These are phyloP conservation scores for Phyllopteryx taeniolatus DNA, from an alignment of 2,113 vertebrate species.

Conservation along the genomic window DNA sequence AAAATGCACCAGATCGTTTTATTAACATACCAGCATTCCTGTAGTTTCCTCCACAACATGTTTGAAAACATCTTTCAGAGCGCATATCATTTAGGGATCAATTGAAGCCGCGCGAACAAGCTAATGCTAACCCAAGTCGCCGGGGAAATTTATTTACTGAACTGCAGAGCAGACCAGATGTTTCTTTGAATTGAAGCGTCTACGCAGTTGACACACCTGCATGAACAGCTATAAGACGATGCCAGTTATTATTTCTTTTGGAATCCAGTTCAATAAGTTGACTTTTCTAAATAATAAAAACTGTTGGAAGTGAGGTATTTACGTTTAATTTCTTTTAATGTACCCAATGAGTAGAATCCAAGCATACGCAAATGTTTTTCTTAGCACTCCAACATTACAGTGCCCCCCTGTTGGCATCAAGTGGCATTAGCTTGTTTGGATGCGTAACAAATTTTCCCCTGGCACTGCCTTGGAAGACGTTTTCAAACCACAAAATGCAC, in stretches of 20 bases:
- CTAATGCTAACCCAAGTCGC: background rate
- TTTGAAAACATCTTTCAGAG: slow-evolving; percentile 39
- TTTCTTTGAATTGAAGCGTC: too few species aligned
- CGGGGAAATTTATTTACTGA: background rate
- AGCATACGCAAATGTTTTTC: too few species aligned
- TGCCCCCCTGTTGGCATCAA: background rate
- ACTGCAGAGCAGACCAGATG: too few species aligned
- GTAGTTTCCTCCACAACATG: slow-evolving; percentile 25
- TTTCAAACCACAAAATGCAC: slow-evolving; percentile 51
- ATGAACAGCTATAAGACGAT: too few species aligned
- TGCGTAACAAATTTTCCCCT: background rate
- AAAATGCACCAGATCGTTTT: slow-evolving; percentile 53
- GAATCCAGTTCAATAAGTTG: background rate
- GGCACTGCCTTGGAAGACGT: background rate
- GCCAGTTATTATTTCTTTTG: background rate
- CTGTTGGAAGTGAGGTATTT: too few species aligned
- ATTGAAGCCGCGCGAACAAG: background rate
- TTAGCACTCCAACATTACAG: background rate
- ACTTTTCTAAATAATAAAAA: too few species aligned
- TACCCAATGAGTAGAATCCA: too few species aligned
- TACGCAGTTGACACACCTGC: too few species aligned
- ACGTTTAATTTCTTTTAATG: too few species aligned
- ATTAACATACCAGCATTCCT: slow-evolving; percentile 59
- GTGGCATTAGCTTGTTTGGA: background rate
- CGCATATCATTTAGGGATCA: slow-evolving; percentile 35